Conservation (phyloP, 2,797 vertebrate species). For the Sebastes elongatus region DNA sequence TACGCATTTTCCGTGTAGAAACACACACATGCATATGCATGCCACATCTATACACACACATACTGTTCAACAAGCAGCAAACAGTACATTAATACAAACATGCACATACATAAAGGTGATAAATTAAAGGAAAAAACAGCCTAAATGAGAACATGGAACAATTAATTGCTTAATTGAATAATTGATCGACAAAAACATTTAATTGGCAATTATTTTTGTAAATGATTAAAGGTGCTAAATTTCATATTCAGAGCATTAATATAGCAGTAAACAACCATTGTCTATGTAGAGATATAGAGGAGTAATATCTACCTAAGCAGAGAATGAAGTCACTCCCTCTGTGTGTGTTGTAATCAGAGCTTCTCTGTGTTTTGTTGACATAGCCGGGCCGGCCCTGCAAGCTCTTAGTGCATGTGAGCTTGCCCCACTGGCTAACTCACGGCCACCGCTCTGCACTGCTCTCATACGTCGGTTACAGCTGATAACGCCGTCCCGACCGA, state of each 20-base stretch:
- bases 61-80: not conserved
- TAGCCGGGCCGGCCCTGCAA: too few species aligned
- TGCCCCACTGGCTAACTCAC: too few species aligned
- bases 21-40: not conserved
- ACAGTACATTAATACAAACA: not conserved
- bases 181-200: not conserved
- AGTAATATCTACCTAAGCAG: too few species aligned
- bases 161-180: not conserved
- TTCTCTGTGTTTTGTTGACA: too few species aligned
- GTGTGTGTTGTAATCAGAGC: too few species aligned
- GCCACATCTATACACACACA: not conserved
- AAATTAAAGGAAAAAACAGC: not conserved
- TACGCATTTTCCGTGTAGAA: not conserved
- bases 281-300: too few species aligned
- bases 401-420: too few species aligned
- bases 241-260: too few species aligned
- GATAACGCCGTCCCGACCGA: rapidly evolving
- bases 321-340: too few species aligned
- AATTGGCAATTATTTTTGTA: not conserved
- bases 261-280: too few species aligned
- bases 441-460: too few species aligned
- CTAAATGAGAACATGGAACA: not conserved
- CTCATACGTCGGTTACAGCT: rapidly evolving
- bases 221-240: not conserved
- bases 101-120: not conserved